Evolutionary conservation across 2,797 vertebrate genomes (phyloP), one percentile per base, ranked within the genome.

Genomic region (Enteromius treurensis): DNA sequence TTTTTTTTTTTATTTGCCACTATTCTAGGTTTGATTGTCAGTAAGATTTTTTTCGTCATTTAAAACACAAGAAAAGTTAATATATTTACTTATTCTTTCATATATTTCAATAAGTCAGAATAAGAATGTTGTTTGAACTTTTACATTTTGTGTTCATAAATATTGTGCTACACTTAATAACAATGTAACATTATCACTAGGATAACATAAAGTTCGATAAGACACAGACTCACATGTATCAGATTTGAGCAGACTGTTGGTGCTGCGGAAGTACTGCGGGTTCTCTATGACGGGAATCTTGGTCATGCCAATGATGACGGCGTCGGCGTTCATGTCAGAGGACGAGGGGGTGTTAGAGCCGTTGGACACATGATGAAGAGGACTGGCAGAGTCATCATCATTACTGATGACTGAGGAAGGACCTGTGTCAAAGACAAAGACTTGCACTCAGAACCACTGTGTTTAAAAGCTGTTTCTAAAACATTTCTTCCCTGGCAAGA

Each of bases 241-340:
- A 2, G 97, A 95, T 91, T 99, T 99, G 88, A 98, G 96, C 82
- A 98, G 95, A 89, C 96, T 98, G 92, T 95, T 97, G 71, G 97
- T 97, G 93, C 97, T 98, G 91, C 98, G 96, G 93, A 99, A 99
- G 92, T 99, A 99, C 90, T 99, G 98, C 0, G 98, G 98, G 92
- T 99, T 99, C 95, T 99, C 98, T n/a, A 99, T 99, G 86, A 99
- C 96, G 0, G 98, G 98, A 91, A 99, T 99, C 93, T 99, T 98
- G 32, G 97, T 99, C 97, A 99, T 98, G 84, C 97, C 97, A 78
- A 99, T 99, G 90, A 99, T 97, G 78, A 99, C 97, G 1, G 97
- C 96, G 0, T 99, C 98, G 0, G 97, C 95, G 69, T 97, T 98
- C 17, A 97, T 97, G 88, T 99, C 98, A 7, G 98, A 98, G 79